Percentiles rank a stretch among this genome's conserved stretches.
Conservation (phyloP, 53 echinoderm and acorn worm species). For the Apostichopus leukothele region DNA sequence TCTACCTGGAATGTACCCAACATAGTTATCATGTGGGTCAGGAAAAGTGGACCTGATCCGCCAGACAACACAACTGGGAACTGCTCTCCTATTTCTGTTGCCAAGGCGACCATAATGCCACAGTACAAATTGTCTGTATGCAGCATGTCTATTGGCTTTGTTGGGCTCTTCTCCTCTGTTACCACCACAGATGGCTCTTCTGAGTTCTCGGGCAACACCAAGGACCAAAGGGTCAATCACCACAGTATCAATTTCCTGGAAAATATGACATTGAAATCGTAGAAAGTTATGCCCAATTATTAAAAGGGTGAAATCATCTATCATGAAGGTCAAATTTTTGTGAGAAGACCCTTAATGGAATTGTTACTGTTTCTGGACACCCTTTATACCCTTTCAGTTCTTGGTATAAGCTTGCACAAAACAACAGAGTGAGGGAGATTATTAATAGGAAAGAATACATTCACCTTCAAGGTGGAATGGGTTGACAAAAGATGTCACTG, state of each 20-base stretch:
- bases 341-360: no score
- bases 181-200: background rate
- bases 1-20: constrained; percentile 9
- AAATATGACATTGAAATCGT: no score
- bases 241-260: background rate
- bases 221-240: background rate
- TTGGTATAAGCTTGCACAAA: no score
- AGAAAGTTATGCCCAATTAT: no score
- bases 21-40: background rate
- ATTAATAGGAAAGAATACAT: no score
- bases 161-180: background rate
- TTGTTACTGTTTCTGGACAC: no score
- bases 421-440: no score
- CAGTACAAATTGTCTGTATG: constrained; percentile 14
- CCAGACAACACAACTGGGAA: constrained; percentile 17
- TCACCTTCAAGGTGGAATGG: no score
- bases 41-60: constrained; percentile 18
- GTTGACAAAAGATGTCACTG: no score
- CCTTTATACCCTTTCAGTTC: no score
- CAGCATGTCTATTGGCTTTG: constrained; percentile 8
- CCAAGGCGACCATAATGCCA: constrained; percentile 36
- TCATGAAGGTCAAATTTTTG: no score
- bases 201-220: background rate
- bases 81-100: background rate
- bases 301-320: no score